Base-by-base conservation (phyloP, 2,797 vertebrate species). In the Loriculus beryllinus region DNA sequence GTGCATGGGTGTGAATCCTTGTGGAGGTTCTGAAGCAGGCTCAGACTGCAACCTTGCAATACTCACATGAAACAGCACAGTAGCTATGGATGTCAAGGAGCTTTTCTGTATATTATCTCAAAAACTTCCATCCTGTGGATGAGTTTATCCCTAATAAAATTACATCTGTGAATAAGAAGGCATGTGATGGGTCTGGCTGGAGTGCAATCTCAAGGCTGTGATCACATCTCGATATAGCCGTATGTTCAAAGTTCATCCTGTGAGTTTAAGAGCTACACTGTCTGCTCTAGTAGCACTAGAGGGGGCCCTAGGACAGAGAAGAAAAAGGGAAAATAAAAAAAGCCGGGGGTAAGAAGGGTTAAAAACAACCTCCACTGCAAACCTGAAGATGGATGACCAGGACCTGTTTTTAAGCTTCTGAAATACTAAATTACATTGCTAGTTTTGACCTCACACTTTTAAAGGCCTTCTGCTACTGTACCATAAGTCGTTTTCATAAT, bases 271-370 rank as follows among this genome's bases (percentile, higher is more conserved):
- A 84, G 67, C 40, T 22, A 14, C 74, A 1, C 17, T 60, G 25
- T 7, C 48, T 42, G 75, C 57, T 56, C 59, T 7, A 4, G 49
- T 6, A 88, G 91, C 95, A 22, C 95, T 96, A 97, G 96, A 92
- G 95, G 96, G 94, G 93, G 93, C 96, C 88, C 88, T 72, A 81
- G 67, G 76, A 94, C 94, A 86, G 87, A n/a, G 68, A 62, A 91
- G 88, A 28, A 49, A n/a, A 33, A 37, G 28, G 43, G 40, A 14
- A 15, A 47, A 1, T 35, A 33, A 12, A 12, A 12, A 23, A 39
- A 43, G 40, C 14, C 4, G 2, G 10, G 19, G 10, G 4, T 2
- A 10, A 14, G 37, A 35, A 17, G 29, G 39, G 15, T 57, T 35
- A 19, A 26, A 26, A 35, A 21, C 37, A 75, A 14, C 14, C 17